phyloP scores from a whole-genome alignment of 2,113 vertebrate genomes.

The Thalassoma bifasciatum region DNA sequence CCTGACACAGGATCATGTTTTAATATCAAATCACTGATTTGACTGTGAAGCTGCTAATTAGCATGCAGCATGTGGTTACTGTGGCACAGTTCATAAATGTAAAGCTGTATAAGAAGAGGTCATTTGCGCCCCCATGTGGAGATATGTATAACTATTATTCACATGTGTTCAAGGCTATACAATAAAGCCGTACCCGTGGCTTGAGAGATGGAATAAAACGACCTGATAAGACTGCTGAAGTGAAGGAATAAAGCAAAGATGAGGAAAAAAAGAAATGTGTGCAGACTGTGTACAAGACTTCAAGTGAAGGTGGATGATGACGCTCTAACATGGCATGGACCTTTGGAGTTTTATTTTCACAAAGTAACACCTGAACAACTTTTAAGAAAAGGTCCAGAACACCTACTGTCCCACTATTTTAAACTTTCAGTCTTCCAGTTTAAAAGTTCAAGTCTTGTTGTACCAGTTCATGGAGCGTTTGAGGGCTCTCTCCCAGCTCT shows the following conservation, averaged over 20 bases:
- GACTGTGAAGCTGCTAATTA: constrained; percentile 4
- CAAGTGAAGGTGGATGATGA: not conserved
- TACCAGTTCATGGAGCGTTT: constrained; percentile 91
- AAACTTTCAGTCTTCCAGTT: too few relatives aligned
- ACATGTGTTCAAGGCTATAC: not conserved
- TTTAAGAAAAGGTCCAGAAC: not conserved
- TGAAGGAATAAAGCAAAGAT: too few relatives aligned
- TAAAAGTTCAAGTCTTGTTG: constrained; percentile 70
- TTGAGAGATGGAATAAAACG: not conserved
- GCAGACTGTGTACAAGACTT: too few relatives aligned
- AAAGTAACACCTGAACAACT: too few relatives aligned
- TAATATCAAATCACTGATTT: constrained; percentile 28
- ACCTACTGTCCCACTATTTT: not conserved
- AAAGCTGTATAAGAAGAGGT: not conserved
- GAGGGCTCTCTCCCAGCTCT: constrained; percentile 90
- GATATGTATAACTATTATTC: not conserved
- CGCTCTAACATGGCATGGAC: too few relatives aligned
- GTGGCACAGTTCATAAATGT: constrained; percentile 9
- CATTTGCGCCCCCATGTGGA: constrained; percentile 47
- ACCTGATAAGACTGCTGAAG: not conserved
- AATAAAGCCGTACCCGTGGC: not conserved
- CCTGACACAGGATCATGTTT: constrained; percentile 20
- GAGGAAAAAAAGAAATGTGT: not conserved
- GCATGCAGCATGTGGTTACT: constrained; percentile 36
- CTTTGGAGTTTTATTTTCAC: not conserved